These are phyloP conservation scores for Drosophila fulvimacula DNA, from an alignment of 2,888 invertebrate genomes.

Conservation along the genomic window DNA sequence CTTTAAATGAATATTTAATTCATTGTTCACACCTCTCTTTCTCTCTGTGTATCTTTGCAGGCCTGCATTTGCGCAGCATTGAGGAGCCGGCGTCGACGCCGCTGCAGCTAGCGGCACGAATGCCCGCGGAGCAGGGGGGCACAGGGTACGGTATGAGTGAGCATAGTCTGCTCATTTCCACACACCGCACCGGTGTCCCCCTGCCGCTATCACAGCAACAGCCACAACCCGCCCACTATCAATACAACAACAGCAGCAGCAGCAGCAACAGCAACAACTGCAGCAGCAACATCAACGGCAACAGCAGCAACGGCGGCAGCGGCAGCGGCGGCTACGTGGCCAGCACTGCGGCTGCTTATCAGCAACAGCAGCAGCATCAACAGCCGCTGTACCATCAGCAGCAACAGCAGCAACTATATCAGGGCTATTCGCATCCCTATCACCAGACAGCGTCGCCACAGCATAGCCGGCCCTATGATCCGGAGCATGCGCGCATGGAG, in stretches of 20 bases:
- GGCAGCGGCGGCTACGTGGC: constrained; percentile 39
- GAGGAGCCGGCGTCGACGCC: constrained; percentile 90
- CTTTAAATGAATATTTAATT: constrained; percentile 17
- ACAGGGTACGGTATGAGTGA: constrained; percentile 88
- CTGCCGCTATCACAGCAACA: constrained; percentile 82
- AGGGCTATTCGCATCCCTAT: constrained; percentile 61
- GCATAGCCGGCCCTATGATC: constrained; percentile 88
- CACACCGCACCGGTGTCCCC: constrained; percentile 85
- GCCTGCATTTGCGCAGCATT: constrained; percentile 94
- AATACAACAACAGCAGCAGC: constrained; percentile 49
- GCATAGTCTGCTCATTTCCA: constrained; percentile 84
- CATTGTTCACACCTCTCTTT: constrained; percentile 8
- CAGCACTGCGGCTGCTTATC: constrained; percentile 71
- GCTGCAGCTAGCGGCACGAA: constrained; percentile 83
- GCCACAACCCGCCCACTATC: constrained; percentile 70
- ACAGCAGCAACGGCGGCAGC: constrained; percentile 21
- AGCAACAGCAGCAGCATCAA: constrained; percentile 46
- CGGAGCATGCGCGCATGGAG: constrained; percentile 95
- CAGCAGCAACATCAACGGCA: constrained; percentile 16
- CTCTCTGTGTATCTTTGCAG: constrained; percentile 86
- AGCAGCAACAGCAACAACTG: constrained; percentile 18
- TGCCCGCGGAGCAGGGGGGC: constrained; percentile 88
- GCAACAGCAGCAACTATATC: constrained; percentile 56
- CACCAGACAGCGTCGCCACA: constrained; percentile 71
- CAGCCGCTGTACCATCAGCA: constrained; percentile 36